Evolutionary conservation across 2,888 invertebrate genomes (phyloP).

Genomic region (Latheticus oryzae): DNA sequence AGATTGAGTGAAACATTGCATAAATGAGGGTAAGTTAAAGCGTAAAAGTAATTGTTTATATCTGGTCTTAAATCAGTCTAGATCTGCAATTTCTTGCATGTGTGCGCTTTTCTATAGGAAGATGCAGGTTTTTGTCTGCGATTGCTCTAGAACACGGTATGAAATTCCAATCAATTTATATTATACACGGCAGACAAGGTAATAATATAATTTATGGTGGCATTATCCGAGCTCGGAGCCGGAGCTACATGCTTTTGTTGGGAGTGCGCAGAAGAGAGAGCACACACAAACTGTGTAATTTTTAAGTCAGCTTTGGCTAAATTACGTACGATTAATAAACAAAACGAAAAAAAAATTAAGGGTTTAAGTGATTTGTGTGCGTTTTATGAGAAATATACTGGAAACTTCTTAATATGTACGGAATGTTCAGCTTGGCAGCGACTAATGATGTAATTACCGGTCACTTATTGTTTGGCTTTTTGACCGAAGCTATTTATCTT

Average conservation of each 20-base stretch:
- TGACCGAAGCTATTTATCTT: slow-evolving; percentile 55
- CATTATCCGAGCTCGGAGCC: slow-evolving; percentile 59
- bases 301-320: slow-evolving; percentile 52
- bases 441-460: slow-evolving; percentile 59
- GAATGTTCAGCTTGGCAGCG: slow-evolving; percentile 55
- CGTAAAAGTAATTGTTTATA: neutral
- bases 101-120: slow-evolving; percentile 59
- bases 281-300: slow-evolving; percentile 56
- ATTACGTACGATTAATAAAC: slow-evolving; percentile 47
- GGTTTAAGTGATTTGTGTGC: slow-evolving; percentile 36
- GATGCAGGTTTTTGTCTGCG: slow-evolving; percentile 62
- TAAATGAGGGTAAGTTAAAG: too few species aligned
- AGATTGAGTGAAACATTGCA: too few species aligned
- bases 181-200: slow-evolving; percentile 66
- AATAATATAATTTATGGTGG: slow-evolving; percentile 66
- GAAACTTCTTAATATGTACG: slow-evolving; percentile 53
- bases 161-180: slow-evolving; percentile 67
- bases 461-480: slow-evolving; percentile 56
- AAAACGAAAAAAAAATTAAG: slow-evolving; percentile 16
- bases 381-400: slow-evolving; percentile 23
- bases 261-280: slow-evolving; percentile 40
- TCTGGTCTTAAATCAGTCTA: slow-evolving; percentile 12
- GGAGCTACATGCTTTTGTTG: slow-evolving; percentile 59
- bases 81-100: slow-evolving; percentile 45
- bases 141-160: slow-evolving; percentile 65